Evolutionary conservation across 2,888 invertebrate genomes (phyloP).

Genomic region (Candidula unifasciata): DNA sequence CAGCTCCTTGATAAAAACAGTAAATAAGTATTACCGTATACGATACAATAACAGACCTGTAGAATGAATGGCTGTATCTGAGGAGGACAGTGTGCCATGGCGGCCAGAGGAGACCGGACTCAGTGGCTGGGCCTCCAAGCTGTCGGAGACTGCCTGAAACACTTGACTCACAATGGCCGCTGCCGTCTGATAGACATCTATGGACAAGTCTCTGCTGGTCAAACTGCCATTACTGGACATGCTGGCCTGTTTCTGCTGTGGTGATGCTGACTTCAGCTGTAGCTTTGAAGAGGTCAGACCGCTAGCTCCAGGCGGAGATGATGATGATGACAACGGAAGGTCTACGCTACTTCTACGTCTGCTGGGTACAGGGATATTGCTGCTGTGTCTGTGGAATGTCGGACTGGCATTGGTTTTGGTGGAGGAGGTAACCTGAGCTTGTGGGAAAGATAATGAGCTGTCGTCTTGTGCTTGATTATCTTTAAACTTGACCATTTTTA

Average conservation of each 20-base stretch:
- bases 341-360: conserved; percentile 44
- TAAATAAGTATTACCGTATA: not conserved
- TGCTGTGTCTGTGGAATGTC: conserved; percentile 37
- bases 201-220: conserved; percentile 29
- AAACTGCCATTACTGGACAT: not conserved
- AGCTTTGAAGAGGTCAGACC: conserved; percentile 5
- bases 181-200: conserved; percentile 52
- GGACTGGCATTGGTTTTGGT: conserved; percentile 28
- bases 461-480: conserved; percentile 18
- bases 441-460: not conserved
- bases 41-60: conserved; percentile 23
- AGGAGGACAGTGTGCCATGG: conserved; percentile 23
- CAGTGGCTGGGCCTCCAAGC: conserved; percentile 32
- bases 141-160: conserved; percentile 54
- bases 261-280: not conserved
- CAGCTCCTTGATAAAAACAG: not conserved
- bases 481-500: conserved; percentile 43
- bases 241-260: not conserved
- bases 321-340: conserved; percentile 9
- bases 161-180: conserved; percentile 58
- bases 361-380: conserved; percentile 18
- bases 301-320: not conserved
- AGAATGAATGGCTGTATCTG: conserved; percentile 32
- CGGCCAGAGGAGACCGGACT: conserved; percentile 35
- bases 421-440: not conserved